Conservation (phyloP, 2,888 invertebrate genomes). For the Cantharis lateralis region DNA sequence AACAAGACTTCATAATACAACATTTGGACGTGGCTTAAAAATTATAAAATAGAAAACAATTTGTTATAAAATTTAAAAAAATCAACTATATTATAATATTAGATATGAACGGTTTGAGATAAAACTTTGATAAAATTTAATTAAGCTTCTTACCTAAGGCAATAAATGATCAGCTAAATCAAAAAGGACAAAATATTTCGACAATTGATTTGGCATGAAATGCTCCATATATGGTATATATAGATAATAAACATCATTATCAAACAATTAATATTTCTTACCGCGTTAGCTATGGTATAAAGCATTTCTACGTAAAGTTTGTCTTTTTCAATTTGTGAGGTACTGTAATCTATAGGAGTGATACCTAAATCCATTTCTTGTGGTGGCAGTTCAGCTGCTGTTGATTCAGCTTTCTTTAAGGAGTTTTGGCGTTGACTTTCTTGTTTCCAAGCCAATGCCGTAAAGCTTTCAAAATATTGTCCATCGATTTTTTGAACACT, state of each 20-base stretch:
- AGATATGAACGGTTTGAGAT: too few species aligned
- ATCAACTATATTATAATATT: too few species aligned
- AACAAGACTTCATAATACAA: too few species aligned
- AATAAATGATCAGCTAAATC: too few species aligned
- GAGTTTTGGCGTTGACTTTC: conserved; percentile 84
- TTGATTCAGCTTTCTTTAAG: conserved; percentile 69
- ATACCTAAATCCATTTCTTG: conserved; percentile 50
- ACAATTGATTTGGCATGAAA: too few species aligned
- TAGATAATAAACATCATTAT: background rate
- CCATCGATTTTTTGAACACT: conserved; percentile 95
- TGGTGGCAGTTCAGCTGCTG: conserved; percentile 66
- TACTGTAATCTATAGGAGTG: conserved; percentile 51
- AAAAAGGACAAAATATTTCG: too few species aligned
- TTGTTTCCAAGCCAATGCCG: conserved; percentile 89
- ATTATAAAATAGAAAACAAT: too few species aligned
- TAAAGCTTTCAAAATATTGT: conserved; percentile 93
- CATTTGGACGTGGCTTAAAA: too few species aligned
- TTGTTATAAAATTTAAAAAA: too few species aligned
- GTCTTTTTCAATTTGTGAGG: conserved; percentile 62
- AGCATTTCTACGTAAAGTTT: conserved; percentile 87
- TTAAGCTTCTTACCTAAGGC: too few species aligned
- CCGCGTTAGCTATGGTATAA: conserved; percentile 95
- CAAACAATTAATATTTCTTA: conserved; percentile 57
- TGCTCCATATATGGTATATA: background rate
- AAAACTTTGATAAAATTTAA: too few species aligned